Base-by-base conservation (phyloP, 2,797 vertebrate genomes). In the Florisuga fusca region DNA sequence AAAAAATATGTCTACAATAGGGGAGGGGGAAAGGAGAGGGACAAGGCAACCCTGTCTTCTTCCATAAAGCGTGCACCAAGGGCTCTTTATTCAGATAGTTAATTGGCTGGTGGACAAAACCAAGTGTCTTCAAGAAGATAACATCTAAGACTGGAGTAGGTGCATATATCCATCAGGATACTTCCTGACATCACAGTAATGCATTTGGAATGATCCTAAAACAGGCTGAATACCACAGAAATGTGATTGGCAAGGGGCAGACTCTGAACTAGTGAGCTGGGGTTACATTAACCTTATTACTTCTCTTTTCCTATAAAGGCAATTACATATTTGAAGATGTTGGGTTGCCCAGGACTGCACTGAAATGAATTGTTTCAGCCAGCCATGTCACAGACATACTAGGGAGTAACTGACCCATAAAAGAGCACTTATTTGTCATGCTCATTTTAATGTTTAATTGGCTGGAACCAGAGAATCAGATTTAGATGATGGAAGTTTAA, bases 381-480 rank as follows among this genome's bases (percentile, higher is more conserved):
- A 89, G 73, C 76, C 73, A 63, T 61, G 80, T 84, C 73, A 86
- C 57, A 54, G 89, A 84, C 77, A 57, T 29, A 25, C 69, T 75
- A 73, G 0, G 0, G 48, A 96, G 86, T 36, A 73, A 91, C 20
- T 90, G 85, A 97, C 91, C 95, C 91, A 91, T 63, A 86, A 87
- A 93, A 3, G 4, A 83, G 67, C 87, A 64, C 83, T 94, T 61
- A 95, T 84, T 93, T 94, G 91, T 88, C 94, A 89, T 2, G 69
- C 91, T 88, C 90, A 80, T 94, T 96, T 96, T 76, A 78, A 90
- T 79, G 88, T 82, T 87, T 94, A 94, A 95, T 93, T 90, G 82
- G 71, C 90, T 93, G 90, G 75, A 90, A 94, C 73, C 16, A 17
- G 62, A 90, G 89, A 80, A 94, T 64, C 0, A 0, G 74, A 88